Percentiles rank a stretch among this genome's conserved stretches.
phyloP scores from a whole-genome alignment of 2,113 vertebrate genomes.

The Fukomys damarensis region DNA sequence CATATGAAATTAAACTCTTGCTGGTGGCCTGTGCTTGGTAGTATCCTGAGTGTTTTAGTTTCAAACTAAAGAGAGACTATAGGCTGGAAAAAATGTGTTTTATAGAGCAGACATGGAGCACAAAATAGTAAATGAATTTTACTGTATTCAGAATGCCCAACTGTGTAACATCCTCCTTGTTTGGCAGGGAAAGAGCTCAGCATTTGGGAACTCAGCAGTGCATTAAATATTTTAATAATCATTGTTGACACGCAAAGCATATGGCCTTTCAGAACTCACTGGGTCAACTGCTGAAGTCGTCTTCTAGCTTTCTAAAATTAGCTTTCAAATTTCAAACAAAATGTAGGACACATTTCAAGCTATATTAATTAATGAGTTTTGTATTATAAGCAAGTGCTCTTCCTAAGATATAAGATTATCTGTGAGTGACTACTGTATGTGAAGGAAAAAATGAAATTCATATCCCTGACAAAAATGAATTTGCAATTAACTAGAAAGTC shows the following conservation, averaged over 20 bases:
- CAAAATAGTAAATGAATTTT: conserved; percentile 63
- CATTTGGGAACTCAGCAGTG: conserved; percentile 80
- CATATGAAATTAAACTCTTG: background rate
- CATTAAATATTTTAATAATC: conserved; percentile 79
- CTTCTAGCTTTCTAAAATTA: conserved; percentile 66
- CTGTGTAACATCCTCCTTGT: conserved; percentile 39
- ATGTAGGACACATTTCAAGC: conserved; percentile 33
- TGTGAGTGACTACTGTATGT: background rate
- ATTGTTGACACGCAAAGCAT: conserved; percentile 63
- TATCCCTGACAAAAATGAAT: background rate
- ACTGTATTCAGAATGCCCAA: conserved; percentile 59
- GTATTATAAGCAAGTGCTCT: conserved; percentile 1
- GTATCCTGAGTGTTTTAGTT: conserved; percentile 50
- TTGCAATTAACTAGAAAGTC: conserved; percentile 48
- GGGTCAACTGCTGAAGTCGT: conserved; percentile 47
- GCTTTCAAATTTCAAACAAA: conserved; percentile 10
- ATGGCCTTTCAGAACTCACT: conserved; percentile 64
- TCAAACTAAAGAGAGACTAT: no score
- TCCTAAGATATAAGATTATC: background rate
- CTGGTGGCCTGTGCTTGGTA: background rate
- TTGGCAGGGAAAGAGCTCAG: conserved; percentile 68
- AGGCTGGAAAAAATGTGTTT: background rate
- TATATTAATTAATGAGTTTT: conserved; percentile 15
- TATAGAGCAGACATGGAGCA: conserved; percentile 36
- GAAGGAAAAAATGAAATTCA: conserved; percentile 17